A percentile compares a stretch with the other conserved stretches of the same genome.
These are phyloP conservation scores for Dicroscelio sp. DNA, from an alignment of 2,888 invertebrate genomes.

Conservation along the genomic window DNA sequence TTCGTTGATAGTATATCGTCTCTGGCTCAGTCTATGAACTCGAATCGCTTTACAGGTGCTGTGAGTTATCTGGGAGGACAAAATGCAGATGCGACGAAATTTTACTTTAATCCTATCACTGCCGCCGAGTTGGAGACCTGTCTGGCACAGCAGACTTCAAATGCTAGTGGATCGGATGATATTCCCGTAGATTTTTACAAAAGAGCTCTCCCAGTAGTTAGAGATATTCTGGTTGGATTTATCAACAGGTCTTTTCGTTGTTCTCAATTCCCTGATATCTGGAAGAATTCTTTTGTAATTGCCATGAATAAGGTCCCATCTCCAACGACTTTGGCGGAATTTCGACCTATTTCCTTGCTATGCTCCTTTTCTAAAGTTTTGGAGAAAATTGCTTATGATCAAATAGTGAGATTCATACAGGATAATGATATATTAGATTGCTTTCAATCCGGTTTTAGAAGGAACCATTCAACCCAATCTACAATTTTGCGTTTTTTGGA, in stretches of 20 bases:
- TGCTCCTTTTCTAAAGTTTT: too few relatives aligned
- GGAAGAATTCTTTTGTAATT: background rate
- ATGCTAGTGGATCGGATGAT: background rate
- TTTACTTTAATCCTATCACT: background rate
- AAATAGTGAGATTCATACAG: background rate
- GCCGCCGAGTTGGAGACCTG: background rate
- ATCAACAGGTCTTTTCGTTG: background rate
- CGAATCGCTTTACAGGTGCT: too few relatives aligned
- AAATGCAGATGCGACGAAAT: background rate
- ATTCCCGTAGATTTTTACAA: background rate
- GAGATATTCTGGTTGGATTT: background rate
- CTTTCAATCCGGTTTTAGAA: background rate
- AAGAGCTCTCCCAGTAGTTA: background rate
- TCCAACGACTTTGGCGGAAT: background rate
- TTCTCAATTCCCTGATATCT: background rate
- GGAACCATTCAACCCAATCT: background rate
- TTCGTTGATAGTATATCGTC: constrained; percentile 1
- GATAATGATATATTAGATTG: background rate
- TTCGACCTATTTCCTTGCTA: background rate
- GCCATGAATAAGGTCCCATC: background rate
- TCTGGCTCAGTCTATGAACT: background rate
- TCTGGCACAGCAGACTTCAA: background rate
- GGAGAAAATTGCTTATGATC: background rate
- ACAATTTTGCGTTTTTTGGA: background rate
- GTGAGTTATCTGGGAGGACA: background rate